phyloP scores from a whole-genome alignment of 2,113 vertebrate species.

The Halcyon senegalensis region DNA sequence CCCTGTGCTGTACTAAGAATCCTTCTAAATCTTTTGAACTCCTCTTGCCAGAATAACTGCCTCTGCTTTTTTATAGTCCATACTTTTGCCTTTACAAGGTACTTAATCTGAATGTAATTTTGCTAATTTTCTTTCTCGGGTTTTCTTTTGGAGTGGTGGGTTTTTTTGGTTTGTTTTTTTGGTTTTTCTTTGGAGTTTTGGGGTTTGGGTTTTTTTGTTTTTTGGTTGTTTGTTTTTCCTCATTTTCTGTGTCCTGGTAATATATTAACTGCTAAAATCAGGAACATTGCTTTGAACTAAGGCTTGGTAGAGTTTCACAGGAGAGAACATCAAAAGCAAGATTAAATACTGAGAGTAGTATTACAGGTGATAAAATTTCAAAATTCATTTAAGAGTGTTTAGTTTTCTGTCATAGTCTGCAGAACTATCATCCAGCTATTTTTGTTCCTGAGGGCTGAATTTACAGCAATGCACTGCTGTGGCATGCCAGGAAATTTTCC shows the following conservation, averaged over 20 bases:
- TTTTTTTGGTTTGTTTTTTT: too few species aligned
- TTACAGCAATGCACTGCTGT: background rate
- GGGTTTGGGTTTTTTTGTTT: too few species aligned
- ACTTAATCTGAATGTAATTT: background rate
- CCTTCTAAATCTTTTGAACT: background rate
- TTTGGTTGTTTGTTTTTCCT: too few species aligned
- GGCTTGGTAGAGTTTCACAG: background rate
- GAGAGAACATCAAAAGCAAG: background rate
- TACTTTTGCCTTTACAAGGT: background rate
- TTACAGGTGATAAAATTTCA: background rate
- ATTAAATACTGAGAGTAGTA: background rate
- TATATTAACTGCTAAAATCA: background rate
- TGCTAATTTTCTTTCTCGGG: background rate
- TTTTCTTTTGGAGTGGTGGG: too few species aligned
- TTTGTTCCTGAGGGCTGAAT: background rate
- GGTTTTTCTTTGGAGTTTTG: too few species aligned
- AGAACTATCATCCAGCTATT: background rate
- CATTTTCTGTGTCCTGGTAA: background rate
- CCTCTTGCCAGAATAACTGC: background rate
- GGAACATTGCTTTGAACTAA: background rate
- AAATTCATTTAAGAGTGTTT: background rate
- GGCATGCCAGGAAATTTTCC: conserved; percentile 24
- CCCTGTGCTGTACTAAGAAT: conserved; percentile 6
- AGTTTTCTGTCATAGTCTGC: background rate
- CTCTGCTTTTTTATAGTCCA: background rate